Evolutionary conservation across 2,797 vertebrate genomes (phyloP).

Genomic region (Oryzias dopingdopingensis): DNA sequence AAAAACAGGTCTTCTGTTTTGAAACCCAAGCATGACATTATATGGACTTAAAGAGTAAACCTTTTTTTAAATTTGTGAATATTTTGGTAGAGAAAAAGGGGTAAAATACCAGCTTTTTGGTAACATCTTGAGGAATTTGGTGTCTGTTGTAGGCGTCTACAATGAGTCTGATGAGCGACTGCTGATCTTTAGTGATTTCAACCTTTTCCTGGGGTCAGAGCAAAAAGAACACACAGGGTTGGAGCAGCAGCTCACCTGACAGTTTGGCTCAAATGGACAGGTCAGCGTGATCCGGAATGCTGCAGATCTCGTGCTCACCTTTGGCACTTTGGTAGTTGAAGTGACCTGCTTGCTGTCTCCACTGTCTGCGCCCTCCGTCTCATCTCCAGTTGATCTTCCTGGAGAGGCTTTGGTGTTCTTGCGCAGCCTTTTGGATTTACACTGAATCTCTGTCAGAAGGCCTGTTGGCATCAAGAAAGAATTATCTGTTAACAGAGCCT

Average conservation of each 20-base stretch:
- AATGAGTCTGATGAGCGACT: slow-evolving; percentile 84
- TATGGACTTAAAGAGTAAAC: too few relatives aligned
- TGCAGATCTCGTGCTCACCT: slow-evolving; percentile 52
- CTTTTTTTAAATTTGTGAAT: too few relatives aligned
- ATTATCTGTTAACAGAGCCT: slow-evolving; percentile 32
- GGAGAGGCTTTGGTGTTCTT: slow-evolving; percentile 86
- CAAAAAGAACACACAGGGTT: slow-evolving; percentile 3
- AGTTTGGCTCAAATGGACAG: background rate
- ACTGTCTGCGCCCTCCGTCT: slow-evolving; percentile 79
- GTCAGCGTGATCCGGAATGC: background rate
- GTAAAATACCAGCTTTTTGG: slow-evolving; percentile 89
- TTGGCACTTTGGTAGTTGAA: slow-evolving; percentile 85
- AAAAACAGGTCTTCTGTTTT: slow-evolving; percentile 1
- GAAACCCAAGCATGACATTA: background rate
- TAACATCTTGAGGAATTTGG: slow-evolving; percentile 90
- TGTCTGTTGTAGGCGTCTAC: slow-evolving; percentile 90
- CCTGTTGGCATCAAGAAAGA: slow-evolving; percentile 73
- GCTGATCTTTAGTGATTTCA: slow-evolving; percentile 87
- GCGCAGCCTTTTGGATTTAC: slow-evolving; percentile 94
- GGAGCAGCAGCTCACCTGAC: background rate
- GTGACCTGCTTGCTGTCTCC: slow-evolving; percentile 88
- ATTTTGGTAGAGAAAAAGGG: background rate
- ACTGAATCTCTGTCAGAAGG: slow-evolving; percentile 97
- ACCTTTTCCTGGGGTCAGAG: slow-evolving; percentile 85
- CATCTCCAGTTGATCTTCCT: slow-evolving; percentile 77